These are phyloP conservation scores for Myripristis murdjan DNA, from an alignment of 2,797 vertebrate genomes.

Conservation along the genomic window DNA sequence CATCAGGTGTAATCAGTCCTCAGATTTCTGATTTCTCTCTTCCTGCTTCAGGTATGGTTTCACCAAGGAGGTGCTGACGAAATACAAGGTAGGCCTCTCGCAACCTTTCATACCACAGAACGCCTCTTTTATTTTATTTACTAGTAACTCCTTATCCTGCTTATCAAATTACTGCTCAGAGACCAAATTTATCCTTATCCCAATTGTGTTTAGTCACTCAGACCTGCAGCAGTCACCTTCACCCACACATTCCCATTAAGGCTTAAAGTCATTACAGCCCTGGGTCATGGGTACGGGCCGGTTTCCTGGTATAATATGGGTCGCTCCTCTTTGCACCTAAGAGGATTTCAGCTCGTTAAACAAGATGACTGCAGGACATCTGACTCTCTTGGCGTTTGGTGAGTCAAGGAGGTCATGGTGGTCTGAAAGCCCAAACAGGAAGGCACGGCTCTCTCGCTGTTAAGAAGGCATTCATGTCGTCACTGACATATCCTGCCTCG, in stretches of 20 bases:
- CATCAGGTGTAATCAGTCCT: not conserved
- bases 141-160: conserved; percentile 18
- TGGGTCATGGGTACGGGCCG: conserved; percentile 1
- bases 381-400: conserved; percentile 23
- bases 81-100: conserved; percentile 90
- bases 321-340: conserved; percentile 47
- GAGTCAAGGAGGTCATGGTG: conserved; percentile 12
- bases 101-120: not conserved
- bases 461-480: too few species aligned
- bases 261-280: not conserved
- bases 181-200: conserved; percentile 6
- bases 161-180: conserved; percentile 20
- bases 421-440: too few species aligned
- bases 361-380: conserved; percentile 30
- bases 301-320: conserved; percentile 20
- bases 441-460: too few species aligned
- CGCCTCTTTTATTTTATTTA: conserved; percentile 10
- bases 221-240: conserved; percentile 18
- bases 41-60: conserved; percentile 91
- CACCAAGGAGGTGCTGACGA: conserved; percentile 93
- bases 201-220: conserved; percentile 17
- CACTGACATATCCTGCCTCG: too few species aligned
- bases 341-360: conserved; percentile 67
- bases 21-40: conserved; percentile 32
- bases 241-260: conserved; percentile 18